Percentiles rank a stretch among this genome's conserved stretches.
Conservation (phyloP, 2,888 invertebrate species). For the Metallyticus violacea region DNA sequence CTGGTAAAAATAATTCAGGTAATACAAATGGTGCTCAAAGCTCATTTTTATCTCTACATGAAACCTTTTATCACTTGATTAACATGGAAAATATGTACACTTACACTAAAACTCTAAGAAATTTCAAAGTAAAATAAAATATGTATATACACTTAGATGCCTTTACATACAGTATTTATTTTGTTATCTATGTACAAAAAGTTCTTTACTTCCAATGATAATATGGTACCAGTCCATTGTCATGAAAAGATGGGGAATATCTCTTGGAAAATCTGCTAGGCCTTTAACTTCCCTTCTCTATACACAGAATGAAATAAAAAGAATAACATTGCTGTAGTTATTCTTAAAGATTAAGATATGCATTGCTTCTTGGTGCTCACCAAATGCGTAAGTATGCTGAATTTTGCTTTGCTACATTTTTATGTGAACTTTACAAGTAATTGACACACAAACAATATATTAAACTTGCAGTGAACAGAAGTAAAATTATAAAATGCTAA, state of each 20-base stretch:
- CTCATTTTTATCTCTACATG: neutral
- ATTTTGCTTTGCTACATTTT: no score
- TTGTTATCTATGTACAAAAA: neutral
- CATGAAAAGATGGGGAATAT: neutral
- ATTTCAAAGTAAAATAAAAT: neutral
- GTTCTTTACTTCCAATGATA: neutral
- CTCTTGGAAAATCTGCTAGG: neutral
- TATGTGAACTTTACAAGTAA: no score
- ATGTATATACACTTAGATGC: constrained; percentile 1
- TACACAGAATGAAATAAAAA: neutral
- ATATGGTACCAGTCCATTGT: neutral
- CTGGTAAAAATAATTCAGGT: neutral
- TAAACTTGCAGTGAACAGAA: no score
- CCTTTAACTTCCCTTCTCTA: neutral
- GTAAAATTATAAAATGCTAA: no score
- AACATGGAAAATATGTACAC: neutral
- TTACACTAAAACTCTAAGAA: neutral
- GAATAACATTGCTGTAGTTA: neutral
- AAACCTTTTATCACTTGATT: neutral
- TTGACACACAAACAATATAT: no score
- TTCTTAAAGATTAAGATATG: neutral
- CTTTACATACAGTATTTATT: neutral
- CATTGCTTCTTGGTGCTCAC: neutral
- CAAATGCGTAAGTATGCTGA: neutral
- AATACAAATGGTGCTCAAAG: neutral